Percentiles rank a stretch among this genome's conserved stretches.
These are phyloP conservation scores for Drosophila setifemur DNA, from an alignment of 1,140 invertebrate genomes.

Conservation along the genomic window DNA sequence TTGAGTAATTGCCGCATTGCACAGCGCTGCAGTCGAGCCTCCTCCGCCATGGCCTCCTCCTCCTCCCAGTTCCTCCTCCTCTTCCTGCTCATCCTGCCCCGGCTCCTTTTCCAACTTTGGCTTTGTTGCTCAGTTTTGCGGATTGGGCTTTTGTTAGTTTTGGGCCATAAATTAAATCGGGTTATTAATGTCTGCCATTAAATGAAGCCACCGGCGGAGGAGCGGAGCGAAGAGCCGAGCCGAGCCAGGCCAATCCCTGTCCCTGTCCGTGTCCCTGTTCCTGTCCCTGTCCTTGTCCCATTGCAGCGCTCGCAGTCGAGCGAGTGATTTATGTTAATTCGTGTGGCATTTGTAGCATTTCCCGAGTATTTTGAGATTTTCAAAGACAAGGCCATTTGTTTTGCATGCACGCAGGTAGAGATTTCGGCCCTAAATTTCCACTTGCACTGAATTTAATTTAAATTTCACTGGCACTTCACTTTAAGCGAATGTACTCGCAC, in stretches of 20 bases:
- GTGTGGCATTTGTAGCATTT: constrained; percentile 69
- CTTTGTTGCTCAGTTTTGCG: constrained; percentile 57
- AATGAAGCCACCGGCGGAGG: constrained; percentile 68
- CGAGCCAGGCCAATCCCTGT: no score
- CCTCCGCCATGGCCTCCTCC: neutral
- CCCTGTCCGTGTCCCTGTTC: constrained; percentile 11
- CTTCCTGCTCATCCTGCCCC: neutral
- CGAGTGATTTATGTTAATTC: constrained; percentile 72
- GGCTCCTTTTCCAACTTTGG: neutral
- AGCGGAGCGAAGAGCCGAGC: no score
- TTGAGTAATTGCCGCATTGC: constrained; percentile 71
- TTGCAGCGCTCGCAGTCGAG: neutral
- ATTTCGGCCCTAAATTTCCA: neutral
- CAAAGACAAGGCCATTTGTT: constrained; percentile 37
- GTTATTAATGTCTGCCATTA: constrained; percentile 80
- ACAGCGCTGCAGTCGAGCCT: constrained; percentile 48
- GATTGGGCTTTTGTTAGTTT: constrained; percentile 72
- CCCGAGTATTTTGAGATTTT: constrained; percentile 64
- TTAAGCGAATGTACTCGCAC: constrained; percentile 1
- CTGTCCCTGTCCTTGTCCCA: constrained; percentile 10
- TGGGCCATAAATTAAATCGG: constrained; percentile 77
- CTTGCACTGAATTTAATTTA: neutral
- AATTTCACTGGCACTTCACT: constrained; percentile 7
- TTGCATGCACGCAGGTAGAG: constrained; percentile 24
- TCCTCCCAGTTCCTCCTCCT: neutral